Evolutionary conservation across 2,797 vertebrate genomes (phyloP).

Genomic region (Neoniphon sammara): DNA sequence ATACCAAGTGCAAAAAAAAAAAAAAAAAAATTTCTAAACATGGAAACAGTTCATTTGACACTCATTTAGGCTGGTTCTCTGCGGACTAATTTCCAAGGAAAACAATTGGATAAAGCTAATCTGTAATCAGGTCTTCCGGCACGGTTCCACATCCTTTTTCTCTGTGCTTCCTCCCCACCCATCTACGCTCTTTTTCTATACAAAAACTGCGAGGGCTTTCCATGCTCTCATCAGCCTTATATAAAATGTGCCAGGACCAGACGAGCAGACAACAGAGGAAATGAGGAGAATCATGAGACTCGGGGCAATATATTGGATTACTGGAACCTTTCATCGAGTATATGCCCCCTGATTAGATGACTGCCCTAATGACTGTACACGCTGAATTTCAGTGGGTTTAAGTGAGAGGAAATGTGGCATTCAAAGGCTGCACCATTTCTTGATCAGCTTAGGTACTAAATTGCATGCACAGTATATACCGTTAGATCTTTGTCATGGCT

Average conservation of each 20-base stretch:
- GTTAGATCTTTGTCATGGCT: no score
- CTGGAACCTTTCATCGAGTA: conserved; percentile 37
- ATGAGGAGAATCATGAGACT: conserved; percentile 59
- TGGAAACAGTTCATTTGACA: conserved; percentile 5
- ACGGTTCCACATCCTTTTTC: conserved; percentile 72
- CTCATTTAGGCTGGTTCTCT: conserved; percentile 28
- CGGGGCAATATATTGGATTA: conserved; percentile 59
- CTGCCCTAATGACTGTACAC: background rate
- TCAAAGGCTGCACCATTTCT: background rate
- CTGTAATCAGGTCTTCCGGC: conserved; percentile 77
- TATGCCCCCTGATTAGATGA: conserved; percentile 46
- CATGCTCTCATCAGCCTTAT: conserved; percentile 1
- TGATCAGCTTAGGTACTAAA: background rate
- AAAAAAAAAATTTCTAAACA: no score
- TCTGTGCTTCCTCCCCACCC: conserved; percentile 74
- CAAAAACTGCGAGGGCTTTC: conserved; percentile 36
- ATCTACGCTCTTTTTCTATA: conserved; percentile 49
- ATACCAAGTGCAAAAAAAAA: conserved; percentile 26
- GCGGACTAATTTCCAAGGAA: conserved; percentile 65
- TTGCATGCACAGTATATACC: background rate
- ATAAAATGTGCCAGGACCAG: conserved; percentile 29
- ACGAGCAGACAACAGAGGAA: conserved; percentile 42
- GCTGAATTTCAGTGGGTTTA: background rate
- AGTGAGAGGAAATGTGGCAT: background rate
- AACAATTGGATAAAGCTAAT: conserved; percentile 77